These are phyloP conservation scores for Lagopus leucura DNA, from an alignment of 2,113 vertebrate genomes.

Conservation along the genomic window DNA sequence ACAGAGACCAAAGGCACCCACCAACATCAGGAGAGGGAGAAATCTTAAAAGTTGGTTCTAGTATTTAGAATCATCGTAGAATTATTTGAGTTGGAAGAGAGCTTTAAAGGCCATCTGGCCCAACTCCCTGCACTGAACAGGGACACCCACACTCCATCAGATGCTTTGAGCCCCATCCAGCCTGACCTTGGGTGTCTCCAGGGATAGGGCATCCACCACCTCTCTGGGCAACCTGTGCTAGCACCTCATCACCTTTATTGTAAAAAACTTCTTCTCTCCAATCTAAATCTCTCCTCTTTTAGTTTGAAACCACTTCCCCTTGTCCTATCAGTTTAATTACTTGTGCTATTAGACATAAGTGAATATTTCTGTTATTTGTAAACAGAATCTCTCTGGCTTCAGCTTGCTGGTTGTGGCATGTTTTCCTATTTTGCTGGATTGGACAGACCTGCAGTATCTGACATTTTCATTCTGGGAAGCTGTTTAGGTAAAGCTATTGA, in stretches of 20 bases:
- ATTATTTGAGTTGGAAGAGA: no score
- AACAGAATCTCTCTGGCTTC: constrained; percentile 2
- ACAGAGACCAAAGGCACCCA: not conserved
- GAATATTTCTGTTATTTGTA: not conserved
- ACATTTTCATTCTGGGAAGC: not conserved
- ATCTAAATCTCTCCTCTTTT: no score
- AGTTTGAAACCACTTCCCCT: no score
- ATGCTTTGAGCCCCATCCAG: no score
- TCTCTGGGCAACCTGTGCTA: no score
- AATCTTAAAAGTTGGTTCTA: constrained; percentile 16
- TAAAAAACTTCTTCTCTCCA: no score
- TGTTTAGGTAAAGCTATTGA: not conserved
- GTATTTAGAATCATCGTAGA: not conserved
- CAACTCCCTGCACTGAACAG: no score
- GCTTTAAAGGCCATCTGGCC: no score
- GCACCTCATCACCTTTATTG: no score
- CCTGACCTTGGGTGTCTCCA: no score
- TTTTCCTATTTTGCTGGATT: not conserved
- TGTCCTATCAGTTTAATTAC: not conserved
- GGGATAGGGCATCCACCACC: no score
- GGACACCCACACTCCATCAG: no score
- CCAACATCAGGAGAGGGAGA: not conserved
- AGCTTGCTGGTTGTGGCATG: not conserved
- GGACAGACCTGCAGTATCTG: not conserved
- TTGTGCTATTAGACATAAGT: not conserved